Base-by-base conservation (phyloP, 2,888 invertebrate species). In the Trichogramma dendrolimi region DNA sequence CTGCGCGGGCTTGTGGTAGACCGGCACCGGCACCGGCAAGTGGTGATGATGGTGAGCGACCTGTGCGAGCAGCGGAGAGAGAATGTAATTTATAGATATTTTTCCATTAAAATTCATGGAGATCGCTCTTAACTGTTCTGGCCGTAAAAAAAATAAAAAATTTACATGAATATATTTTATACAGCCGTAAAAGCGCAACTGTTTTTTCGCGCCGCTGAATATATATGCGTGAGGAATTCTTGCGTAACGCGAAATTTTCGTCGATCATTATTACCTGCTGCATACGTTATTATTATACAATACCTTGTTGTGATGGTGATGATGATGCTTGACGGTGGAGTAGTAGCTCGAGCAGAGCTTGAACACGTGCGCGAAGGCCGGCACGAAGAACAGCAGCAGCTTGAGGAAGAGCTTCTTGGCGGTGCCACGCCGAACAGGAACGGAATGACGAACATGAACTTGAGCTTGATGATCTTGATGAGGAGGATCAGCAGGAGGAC, bases 341-440 rank as follows among this genome's bases (percentile, higher is more conserved):
- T 91, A 90, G 72, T 91, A 92, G 82, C 89, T 89, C 5, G 91
- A 89, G 78, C 92, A 93, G 11, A 92, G 81, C 76, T 92, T 92
- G 81, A 92, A 92, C 64, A 93, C 84, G 75, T 92, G 90, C 60
- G 90, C 86, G 65, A 93, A 79, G 0, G 91, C 90, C 1, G 92
- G 92, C 80, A 92, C 91, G 47, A 93, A 74, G 82, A 92, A 92
- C 38, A 93, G 83, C 10, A 93, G 78, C 57, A 92, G 81, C 75
- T 93, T 92, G 50, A 93, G 81, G 72, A 92, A 84, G 71, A 93
- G 82, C 77, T 92, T 92, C 80, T 93, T 93, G 4, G 92, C 92
- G 0, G 92, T 87, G 1, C 89, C 88, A 91, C 86, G 3, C 92
- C 92, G 69, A 92, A 84, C 55, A 92, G 80, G 55, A 92, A 79